Percentiles rank a stretch among this genome's conserved stretches.
Evolutionary conservation across 2,888 invertebrate genomes (phyloP).

Genomic region (Agapetus fuscipes): DNA sequence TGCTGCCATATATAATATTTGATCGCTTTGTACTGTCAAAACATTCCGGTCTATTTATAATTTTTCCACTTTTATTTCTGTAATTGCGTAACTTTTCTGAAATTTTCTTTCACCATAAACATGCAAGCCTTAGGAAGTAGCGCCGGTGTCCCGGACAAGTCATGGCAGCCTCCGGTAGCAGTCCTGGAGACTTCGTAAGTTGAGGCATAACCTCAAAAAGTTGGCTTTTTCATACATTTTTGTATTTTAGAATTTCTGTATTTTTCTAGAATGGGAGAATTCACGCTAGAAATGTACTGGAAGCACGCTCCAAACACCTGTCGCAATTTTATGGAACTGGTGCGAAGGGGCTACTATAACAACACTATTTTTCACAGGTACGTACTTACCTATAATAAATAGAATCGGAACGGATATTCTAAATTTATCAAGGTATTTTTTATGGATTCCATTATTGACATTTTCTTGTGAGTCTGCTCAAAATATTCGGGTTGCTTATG

Average conservation of each 20-base stretch:
- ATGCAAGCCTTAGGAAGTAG: slow-evolving; percentile 25
- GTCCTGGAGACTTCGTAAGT: slow-evolving; percentile 76
- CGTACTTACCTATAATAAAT: no score
- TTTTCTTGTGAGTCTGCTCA: no score
- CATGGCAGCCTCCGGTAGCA: slow-evolving; percentile 82
- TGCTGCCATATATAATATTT: no score
- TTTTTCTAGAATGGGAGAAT: slow-evolving; percentile 74
- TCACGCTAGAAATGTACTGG: slow-evolving; percentile 94
- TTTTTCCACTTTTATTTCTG: no score
- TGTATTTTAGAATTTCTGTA: slow-evolving; percentile 48
- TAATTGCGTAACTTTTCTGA: no score
- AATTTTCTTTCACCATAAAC: background rate
- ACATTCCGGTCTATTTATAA: no score
- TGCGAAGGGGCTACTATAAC: slow-evolving; percentile 90
- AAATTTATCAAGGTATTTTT: no score
- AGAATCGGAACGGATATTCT: no score
- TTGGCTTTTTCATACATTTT: background rate
- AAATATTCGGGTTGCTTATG: no score
- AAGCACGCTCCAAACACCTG: slow-evolving; percentile 97
- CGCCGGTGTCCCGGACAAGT: slow-evolving; percentile 74
- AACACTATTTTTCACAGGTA: slow-evolving; percentile 81
- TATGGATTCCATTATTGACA: no score
- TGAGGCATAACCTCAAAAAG: background rate
- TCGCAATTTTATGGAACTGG: slow-evolving; percentile 92
- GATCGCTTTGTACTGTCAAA: no score